Percentiles rank a stretch among this genome's conserved stretches.
These are phyloP conservation scores for Vidua chalybeata DNA, from an alignment of 2,113 vertebrate species.

Conservation along the genomic window DNA sequence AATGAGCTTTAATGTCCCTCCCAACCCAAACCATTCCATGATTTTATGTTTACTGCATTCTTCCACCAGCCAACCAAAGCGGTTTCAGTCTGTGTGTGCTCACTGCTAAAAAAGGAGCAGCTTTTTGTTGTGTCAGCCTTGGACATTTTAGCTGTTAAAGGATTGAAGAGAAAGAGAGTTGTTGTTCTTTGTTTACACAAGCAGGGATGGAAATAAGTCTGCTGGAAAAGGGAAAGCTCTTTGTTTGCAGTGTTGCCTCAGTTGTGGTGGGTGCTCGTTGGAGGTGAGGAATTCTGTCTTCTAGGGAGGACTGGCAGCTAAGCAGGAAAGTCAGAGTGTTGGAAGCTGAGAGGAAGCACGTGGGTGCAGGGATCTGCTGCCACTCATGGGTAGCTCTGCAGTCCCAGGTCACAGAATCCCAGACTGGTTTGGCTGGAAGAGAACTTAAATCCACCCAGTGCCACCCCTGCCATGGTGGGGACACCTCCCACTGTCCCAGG, in stretches of 20 bases:
- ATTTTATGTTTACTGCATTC: neutral
- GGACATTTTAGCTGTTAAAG: neutral
- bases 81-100: fast-evolving
- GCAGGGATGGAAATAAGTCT: neutral
- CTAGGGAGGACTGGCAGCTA: neutral
- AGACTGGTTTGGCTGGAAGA: neutral
- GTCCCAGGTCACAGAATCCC: neutral
- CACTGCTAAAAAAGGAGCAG: neutral
- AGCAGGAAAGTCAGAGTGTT: neutral
- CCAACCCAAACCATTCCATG: neutral
- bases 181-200: neutral
- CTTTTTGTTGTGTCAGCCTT: neutral
- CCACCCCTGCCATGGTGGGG: neutral
- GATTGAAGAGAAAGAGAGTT: neutral
- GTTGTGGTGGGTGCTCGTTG: neutral
- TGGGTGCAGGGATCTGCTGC: neutral
- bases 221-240: neutral
- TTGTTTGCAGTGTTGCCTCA: neutral
- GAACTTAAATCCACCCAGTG: neutral
- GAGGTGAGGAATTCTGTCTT: neutral
- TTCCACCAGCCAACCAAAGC: neutral
- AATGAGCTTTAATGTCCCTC: neutral
- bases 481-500: neutral
- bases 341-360: neutral
- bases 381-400: neutral